These are phyloP conservation scores for Cosmia pyralina DNA, from an alignment of 2,888 invertebrate genomes.

Conservation along the genomic window DNA sequence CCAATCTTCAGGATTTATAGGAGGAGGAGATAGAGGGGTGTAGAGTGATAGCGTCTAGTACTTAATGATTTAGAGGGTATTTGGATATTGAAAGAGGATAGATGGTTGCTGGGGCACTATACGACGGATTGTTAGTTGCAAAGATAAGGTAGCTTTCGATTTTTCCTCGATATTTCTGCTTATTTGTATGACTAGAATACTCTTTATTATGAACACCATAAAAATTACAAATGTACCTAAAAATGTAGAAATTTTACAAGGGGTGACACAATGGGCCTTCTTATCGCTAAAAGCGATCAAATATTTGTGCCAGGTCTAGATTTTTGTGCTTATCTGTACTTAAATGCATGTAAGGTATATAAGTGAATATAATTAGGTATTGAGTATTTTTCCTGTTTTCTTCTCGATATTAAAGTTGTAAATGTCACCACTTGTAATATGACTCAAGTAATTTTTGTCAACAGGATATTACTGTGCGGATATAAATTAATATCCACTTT, in stretches of 20 bases:
- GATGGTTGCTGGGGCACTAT: neutral
- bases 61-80: conserved; percentile 41
- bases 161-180: neutral
- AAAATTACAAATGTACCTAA: no score
- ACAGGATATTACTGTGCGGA: neutral
- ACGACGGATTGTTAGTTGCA: conserved; percentile 2
- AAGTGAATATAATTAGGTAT: neutral
- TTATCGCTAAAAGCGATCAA: no score
- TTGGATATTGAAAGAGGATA: conserved; percentile 27
- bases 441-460: neutral
- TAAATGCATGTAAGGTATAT: neutral
- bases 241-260: no score
- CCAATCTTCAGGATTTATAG: conserved; percentile 50
- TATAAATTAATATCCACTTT: conserved; percentile 12
- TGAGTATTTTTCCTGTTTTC: neutral
- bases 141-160: neutral
- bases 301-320: neutral
- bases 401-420: neutral
- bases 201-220: no score
- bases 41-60: conserved; percentile 32
- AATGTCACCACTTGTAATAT: neutral
- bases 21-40: conserved; percentile 35
- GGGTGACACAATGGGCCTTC: no score
- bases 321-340: neutral
- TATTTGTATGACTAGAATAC: no score